These are phyloP conservation scores for Ephialtes manifestator DNA, from an alignment of 2,888 invertebrate genomes.

Conservation along the genomic window DNA sequence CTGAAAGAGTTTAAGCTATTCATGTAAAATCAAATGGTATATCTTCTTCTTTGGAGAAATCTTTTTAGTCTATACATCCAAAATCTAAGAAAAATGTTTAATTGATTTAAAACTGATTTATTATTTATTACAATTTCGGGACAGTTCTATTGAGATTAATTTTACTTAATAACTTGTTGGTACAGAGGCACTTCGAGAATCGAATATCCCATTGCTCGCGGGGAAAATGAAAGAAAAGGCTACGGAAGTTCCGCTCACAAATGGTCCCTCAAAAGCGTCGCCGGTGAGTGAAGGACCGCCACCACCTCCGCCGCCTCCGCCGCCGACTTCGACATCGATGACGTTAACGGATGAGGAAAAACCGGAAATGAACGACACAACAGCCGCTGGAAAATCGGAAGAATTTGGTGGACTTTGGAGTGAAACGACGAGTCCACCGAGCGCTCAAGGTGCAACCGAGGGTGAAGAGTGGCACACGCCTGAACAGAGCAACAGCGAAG, in stretches of 20 bases:
- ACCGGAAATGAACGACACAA: conserved; percentile 41
- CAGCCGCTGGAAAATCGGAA: conserved; percentile 13
- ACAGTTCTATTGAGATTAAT: no score
- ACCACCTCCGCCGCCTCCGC: conserved; percentile 42
- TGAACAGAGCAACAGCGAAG: conserved; percentile 92
- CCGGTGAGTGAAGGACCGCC: conserved; percentile 23
- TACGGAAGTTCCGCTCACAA: conserved; percentile 70
- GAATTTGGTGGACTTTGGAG: conserved; percentile 33
- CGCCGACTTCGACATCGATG: conserved; percentile 65
- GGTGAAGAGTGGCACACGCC: conserved; percentile 80
- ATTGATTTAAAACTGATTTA: no score
- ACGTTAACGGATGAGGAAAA: conserved; percentile 9
- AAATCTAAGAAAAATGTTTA: no score
- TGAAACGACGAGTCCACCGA: conserved; percentile 54
- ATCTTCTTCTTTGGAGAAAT: no score
- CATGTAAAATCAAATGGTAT: no score
- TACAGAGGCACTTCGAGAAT: conserved; percentile 86
- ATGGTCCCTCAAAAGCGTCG: conserved; percentile 70
- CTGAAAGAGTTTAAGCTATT: no score
- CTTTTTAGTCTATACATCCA: no score
- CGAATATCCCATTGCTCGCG: conserved; percentile 87
- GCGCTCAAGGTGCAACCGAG: conserved; percentile 64
- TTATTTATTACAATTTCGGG: no score
- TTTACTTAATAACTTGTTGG: conserved; percentile 31
- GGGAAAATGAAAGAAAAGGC: conserved; percentile 68